These are phyloP conservation scores for Tigriopus californicus DNA, from an alignment of 2,888 invertebrate genomes.

Conservation along the genomic window DNA sequence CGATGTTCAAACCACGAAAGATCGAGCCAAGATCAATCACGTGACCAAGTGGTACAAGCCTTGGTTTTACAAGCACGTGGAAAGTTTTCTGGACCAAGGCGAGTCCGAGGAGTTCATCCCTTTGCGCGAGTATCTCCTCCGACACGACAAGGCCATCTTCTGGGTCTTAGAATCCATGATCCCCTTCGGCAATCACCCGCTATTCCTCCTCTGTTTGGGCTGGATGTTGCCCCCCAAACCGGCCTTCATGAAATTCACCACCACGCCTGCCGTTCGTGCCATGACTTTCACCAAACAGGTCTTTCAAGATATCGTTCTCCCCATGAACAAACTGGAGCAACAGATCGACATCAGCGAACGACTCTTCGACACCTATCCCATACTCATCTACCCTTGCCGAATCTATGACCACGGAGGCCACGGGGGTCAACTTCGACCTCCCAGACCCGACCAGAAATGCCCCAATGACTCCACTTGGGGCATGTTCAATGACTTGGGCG, in stretches of 20 bases:
- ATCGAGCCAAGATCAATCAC: constrained; percentile 30
- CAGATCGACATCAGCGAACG: constrained; percentile 40
- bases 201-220: constrained; percentile 42
- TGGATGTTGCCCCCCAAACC: constrained; percentile 50
- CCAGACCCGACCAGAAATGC: constrained; percentile 37
- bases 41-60: constrained; percentile 47
- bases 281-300: constrained; percentile 50
- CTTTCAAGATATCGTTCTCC: constrained; percentile 49
- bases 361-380: constrained; percentile 44
- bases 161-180: constrained; percentile 54
- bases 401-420: constrained; percentile 2
- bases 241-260: constrained; percentile 50
- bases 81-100: constrained; percentile 34
- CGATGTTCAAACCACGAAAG: constrained; percentile 32
- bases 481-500: constrained; percentile 49
- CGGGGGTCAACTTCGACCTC: constrained; percentile 39
- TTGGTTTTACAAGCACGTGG: constrained; percentile 49
- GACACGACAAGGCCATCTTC: constrained; percentile 47
- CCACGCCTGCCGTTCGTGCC: constrained; percentile 44
- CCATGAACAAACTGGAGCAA: constrained; percentile 41
- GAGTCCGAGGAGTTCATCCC: constrained; percentile 41
- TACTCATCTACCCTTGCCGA: constrained; percentile 46
- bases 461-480: constrained; percentile 39
- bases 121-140: constrained; percentile 40
- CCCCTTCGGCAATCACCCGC: constrained; percentile 43